Base-by-base conservation (phyloP, 2,113 vertebrate species). In the Cyanoramphus novaezelandiae region DNA sequence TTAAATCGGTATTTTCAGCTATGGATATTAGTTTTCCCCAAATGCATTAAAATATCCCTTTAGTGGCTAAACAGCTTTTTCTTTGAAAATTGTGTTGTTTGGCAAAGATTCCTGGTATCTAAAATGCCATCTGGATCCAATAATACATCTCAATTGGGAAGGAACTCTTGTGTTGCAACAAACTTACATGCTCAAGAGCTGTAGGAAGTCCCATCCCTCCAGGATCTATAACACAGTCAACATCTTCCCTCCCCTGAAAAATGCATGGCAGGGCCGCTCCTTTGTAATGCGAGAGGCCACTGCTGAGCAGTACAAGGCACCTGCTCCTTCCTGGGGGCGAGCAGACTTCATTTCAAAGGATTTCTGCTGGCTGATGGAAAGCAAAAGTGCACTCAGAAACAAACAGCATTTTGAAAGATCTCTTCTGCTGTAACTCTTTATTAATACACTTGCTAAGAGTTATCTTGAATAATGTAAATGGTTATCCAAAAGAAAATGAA, bases 111-210 rank as follows among this genome's bases (percentile, higher is more conserved):
- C 41, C 78, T 85, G 87, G 52, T 90, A 78, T 82, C 95, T 91
- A 10, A 80, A 90, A 49, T 82, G 67, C 85, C 78, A 90, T 91
- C 94, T 95, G 95, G 93, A 95, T 95, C 62, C 82, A 92, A 95
- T 96, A 92, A 82, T 23, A 25, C 7, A 5, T 71, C 93, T 95
- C 91, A 89, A 2, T 9, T 91, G 91, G 67, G 84, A 76, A 87
- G 91, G 59, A 92, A 29, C 84, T 79, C 83, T 84, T 72, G 84
- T 57, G 10, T 21, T 82, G 89, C 86, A 95, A 82, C 83, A 75
- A 89, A 35, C 43, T 49, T 60, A 28, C 47, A 53, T 0, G 3
- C 88, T 82, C 44, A 7, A 20, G 93, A 94, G 89, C 89, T 9
- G 0, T 43, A 68, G 86, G 91, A 93, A 90, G 93, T 91, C 82